Conservation (phyloP, 2,113 vertebrate species). For the Oreocharis arfaki region DNA sequence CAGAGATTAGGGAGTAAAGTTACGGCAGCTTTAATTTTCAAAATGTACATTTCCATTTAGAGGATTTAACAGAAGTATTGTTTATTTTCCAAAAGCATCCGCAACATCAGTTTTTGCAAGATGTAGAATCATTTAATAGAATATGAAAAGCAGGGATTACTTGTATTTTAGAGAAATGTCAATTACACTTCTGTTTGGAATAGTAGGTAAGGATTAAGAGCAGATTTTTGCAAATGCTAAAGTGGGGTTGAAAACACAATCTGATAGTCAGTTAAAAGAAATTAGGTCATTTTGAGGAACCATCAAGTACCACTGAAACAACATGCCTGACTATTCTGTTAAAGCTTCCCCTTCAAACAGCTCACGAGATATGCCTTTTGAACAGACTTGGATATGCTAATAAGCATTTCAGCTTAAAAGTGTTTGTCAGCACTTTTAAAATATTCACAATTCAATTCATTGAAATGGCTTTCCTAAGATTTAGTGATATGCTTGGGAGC, state of each 20-base stretch:
- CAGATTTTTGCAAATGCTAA: background rate
- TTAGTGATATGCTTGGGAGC: background rate
- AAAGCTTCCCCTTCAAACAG: slow-evolving; percentile 23
- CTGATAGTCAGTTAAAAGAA: slow-evolving; percentile 46
- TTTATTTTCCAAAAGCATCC: background rate
- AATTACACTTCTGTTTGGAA: slow-evolving; percentile 19
- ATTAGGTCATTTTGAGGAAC: slow-evolving; percentile 27
- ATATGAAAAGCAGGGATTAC: slow-evolving; percentile 38
- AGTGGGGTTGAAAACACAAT: background rate
- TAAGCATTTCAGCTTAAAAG: slow-evolving; percentile 31
- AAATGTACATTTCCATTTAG: slow-evolving; percentile 16
- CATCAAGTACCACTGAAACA: background rate
- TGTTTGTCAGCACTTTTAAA: slow-evolving; percentile 61
- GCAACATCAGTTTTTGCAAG: slow-evolving; percentile 3
- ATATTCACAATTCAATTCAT: slow-evolving; percentile 28
- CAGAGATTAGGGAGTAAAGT: slow-evolving; percentile 25
- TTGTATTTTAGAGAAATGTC: background rate
- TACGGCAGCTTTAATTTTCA: slow-evolving; percentile 25
- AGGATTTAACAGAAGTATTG: background rate
- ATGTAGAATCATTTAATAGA: slow-evolving; percentile 32
- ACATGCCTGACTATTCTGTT: background rate
- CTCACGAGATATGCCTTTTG: slow-evolving; percentile 33
- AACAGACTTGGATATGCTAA: slow-evolving; percentile 35
- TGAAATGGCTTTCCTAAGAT: slow-evolving; percentile 31
- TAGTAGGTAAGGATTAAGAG: slow-evolving; percentile 39